Percentiles rank a stretch among this genome's conserved stretches.
These are phyloP conservation scores for Pristionchus exspectatus DNA, from an alignment of 2,888 invertebrate genomes.

Conservation along the genomic window DNA sequence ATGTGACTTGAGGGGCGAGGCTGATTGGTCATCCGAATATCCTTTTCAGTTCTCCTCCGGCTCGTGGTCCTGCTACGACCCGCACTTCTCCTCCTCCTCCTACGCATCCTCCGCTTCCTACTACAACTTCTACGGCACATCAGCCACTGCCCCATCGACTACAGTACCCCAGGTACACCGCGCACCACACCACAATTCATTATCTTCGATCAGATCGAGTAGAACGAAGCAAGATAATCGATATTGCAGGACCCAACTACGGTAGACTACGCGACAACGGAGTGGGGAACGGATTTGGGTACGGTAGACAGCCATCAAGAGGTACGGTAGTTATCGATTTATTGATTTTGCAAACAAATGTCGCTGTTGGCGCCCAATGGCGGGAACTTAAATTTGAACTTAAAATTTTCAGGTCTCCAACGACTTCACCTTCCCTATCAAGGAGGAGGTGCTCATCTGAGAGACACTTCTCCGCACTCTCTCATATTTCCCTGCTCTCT, in stretches of 20 bases:
- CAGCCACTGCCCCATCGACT: neutral
- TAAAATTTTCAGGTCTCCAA: neutral
- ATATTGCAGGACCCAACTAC: slow-evolving; percentile 30
- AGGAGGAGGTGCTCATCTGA: slow-evolving; percentile 38
- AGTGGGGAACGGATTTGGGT: neutral
- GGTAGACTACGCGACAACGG: neutral
- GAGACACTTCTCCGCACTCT: slow-evolving; percentile 15
- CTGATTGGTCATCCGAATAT: neutral
- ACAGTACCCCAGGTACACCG: slow-evolving; percentile 30
- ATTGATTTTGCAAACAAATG: too few species aligned
- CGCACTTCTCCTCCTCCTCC: neutral
- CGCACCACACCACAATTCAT: neutral
- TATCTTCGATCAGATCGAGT: neutral
- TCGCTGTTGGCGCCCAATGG: neutral
- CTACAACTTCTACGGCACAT: neutral
- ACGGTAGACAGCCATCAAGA: neutral
- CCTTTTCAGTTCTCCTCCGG: neutral
- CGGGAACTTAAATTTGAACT: slow-evolving; percentile 26
- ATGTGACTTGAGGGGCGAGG: too few species aligned
- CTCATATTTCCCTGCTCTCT: neutral
- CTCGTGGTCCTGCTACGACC: slow-evolving; percentile 1
- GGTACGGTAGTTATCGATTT: slow-evolving; percentile 13
- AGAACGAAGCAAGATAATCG: neutral
- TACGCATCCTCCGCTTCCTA: neutral
- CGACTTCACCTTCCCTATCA: slow-evolving; percentile 15